A percentile compares a stretch with the other conserved stretches of the same genome.
phyloP scores from a whole-genome alignment of 2,797 vertebrate species.

The Onychomys arenicola region DNA sequence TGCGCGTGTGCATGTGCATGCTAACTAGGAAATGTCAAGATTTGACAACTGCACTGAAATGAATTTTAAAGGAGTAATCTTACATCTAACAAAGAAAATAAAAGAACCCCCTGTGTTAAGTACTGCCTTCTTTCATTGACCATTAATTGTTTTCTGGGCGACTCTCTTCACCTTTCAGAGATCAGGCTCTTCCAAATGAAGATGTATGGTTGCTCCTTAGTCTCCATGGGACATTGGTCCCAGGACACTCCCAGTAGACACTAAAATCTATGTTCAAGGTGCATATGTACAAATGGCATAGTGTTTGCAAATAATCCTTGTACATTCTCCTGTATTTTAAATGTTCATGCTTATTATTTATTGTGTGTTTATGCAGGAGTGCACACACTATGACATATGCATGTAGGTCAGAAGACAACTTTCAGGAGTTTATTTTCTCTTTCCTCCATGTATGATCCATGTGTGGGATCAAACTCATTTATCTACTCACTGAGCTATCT shows the following conservation, averaged over 20 bases:
- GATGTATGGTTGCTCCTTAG: not conserved
- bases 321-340: not conserved
- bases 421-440: not conserved
- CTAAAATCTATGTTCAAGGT: not conserved
- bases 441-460: not conserved
- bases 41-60: not conserved
- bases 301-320: not conserved
- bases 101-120: not conserved
- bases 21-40: not conserved
- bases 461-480: not conserved
- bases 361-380: not conserved
- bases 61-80: not conserved
- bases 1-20: not conserved
- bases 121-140: not conserved
- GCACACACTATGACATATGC: not conserved
- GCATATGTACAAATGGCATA: not conserved
- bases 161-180: not conserved
- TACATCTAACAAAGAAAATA: not conserved
- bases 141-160: not conserved
- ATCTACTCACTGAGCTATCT: not conserved
- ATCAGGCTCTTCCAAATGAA: not conserved
- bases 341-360: not conserved
- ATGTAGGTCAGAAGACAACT: not conserved
- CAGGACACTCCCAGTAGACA: not conserved
- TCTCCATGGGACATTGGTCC: not conserved